phyloP scores from a whole-genome alignment of 2,888 invertebrate species.

The Drosophila diplacantha region DNA sequence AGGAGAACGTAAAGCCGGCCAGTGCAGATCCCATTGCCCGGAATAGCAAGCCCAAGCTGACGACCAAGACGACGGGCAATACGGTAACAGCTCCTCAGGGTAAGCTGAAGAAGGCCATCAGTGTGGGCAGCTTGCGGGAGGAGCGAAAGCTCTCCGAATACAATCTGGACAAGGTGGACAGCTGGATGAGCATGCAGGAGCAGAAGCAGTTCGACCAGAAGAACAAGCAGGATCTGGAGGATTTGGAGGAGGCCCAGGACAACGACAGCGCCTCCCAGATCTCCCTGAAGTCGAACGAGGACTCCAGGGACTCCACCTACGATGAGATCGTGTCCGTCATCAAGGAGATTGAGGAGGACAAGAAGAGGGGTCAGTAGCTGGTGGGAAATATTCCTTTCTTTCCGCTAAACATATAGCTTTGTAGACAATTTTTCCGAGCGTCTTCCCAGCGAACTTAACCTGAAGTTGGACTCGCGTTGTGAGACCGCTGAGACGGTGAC shows the following conservation, averaged over 20 bases:
- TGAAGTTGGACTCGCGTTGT: constrained; percentile 65
- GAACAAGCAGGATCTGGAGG: constrained; percentile 56
- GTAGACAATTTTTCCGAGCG: constrained; percentile 74
- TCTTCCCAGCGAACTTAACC: constrained; percentile 63
- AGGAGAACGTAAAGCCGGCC: constrained; percentile 70
- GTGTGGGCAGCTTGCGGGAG: constrained; percentile 69
- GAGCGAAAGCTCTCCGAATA: constrained; percentile 76
- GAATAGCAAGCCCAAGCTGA: constrained; percentile 37
- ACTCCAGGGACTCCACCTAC: constrained; percentile 76
- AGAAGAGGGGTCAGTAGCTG: constrained; percentile 64
- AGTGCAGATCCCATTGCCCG: constrained; percentile 38
- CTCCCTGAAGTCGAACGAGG: constrained; percentile 71
- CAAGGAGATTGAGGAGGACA: constrained; percentile 78
- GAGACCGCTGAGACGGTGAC: constrained; percentile 64
- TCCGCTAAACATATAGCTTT: not conserved
- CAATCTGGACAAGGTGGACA: constrained; percentile 77
- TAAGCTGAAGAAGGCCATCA: constrained; percentile 66
- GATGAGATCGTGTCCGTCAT: constrained; percentile 78
- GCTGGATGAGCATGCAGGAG: constrained; percentile 78
- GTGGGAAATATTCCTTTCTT: not conserved
- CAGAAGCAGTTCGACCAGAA: constrained; percentile 54
- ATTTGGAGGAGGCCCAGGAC: constrained; percentile 57
- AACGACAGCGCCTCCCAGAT: constrained; percentile 63
- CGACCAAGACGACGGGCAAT: constrained; percentile 11
- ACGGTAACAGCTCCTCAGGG: constrained; percentile 9